Conservation (phyloP, 2,888 invertebrate genomes). For the Drosophila greeni region DNA sequence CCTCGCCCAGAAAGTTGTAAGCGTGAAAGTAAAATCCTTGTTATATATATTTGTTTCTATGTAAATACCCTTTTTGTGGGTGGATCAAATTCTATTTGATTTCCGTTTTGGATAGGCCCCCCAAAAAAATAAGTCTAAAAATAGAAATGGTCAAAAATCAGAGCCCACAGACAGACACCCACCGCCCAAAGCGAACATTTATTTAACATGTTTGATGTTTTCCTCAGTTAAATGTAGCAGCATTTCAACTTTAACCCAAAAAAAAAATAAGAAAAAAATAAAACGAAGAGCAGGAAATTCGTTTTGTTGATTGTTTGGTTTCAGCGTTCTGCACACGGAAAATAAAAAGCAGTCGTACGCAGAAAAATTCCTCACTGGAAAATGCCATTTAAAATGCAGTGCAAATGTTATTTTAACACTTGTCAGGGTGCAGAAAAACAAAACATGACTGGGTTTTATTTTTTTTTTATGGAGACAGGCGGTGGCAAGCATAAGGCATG, state of each 20-base stretch:
- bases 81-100: slow-evolving; percentile 47
- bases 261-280: slow-evolving; percentile 8
- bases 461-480: slow-evolving; percentile 14
- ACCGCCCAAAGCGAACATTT: slow-evolving; percentile 20
- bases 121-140: slow-evolving; percentile 21
- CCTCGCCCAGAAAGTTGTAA: slow-evolving; percentile 7
- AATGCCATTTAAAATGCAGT: slow-evolving; percentile 48
- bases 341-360: neutral
- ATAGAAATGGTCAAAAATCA: slow-evolving; percentile 40
- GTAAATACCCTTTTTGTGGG: slow-evolving; percentile 13
- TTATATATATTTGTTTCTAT: slow-evolving; percentile 12
- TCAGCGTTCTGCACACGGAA: slow-evolving; percentile 6
- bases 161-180: slow-evolving; percentile 1
- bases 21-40: neutral
- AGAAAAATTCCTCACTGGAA: slow-evolving; percentile 13
- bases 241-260: slow-evolving; percentile 20
- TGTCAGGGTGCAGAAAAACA: slow-evolving; percentile 39
- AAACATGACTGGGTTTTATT: slow-evolving; percentile 23
- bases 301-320: slow-evolving; percentile 40
- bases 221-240: slow-evolving; percentile 33
- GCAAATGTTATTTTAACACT: slow-evolving; percentile 53
- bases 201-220: slow-evolving; percentile 40
- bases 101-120: slow-evolving; percentile 45
- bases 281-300: slow-evolving; percentile 26
- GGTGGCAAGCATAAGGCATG: slow-evolving; percentile 19